A percentile compares a stretch with the other conserved stretches of the same genome.
Conservation (phyloP, 2,888 invertebrate species). For the Polyommatus icarus region DNA sequence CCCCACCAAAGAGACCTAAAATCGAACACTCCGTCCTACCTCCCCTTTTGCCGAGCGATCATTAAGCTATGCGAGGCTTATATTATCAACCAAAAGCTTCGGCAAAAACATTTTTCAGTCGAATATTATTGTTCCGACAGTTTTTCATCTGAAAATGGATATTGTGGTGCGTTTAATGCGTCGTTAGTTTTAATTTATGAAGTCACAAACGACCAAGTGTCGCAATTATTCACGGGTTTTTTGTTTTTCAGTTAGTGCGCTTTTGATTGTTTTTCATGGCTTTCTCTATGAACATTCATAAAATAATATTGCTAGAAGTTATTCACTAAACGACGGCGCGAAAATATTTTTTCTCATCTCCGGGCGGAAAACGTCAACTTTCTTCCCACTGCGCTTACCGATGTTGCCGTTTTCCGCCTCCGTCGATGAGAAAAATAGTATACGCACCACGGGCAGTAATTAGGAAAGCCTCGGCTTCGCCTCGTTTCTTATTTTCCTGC, state of each 20-base stretch:
- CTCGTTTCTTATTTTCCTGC: no score
- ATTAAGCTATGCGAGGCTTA: neutral
- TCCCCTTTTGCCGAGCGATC: neutral
- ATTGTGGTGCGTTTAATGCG: conserved; percentile 10
- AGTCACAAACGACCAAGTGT: neutral
- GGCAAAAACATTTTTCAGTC: neutral
- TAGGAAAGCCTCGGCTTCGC: no score
- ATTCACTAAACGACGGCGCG: neutral
- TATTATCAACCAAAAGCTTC: no score
- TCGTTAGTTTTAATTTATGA: conserved; percentile 3
- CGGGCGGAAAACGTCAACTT: no score
- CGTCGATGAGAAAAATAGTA: no score
- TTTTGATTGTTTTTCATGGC: neutral
- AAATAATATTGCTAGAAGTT: neutral
- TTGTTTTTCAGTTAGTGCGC: neutral
- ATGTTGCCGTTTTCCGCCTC: no score
- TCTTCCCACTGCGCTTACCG: no score
- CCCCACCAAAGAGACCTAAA: no score
- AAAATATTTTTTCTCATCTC: no score
- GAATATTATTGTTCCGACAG: neutral
- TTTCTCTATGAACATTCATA: neutral
- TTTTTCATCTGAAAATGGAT: conserved; percentile 5
- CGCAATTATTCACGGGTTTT: neutral
- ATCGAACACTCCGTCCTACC: no score
- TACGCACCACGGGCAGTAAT: no score